Base-by-base conservation (phyloP, 2,797 vertebrate genomes). In the Molossus molossus region DNA sequence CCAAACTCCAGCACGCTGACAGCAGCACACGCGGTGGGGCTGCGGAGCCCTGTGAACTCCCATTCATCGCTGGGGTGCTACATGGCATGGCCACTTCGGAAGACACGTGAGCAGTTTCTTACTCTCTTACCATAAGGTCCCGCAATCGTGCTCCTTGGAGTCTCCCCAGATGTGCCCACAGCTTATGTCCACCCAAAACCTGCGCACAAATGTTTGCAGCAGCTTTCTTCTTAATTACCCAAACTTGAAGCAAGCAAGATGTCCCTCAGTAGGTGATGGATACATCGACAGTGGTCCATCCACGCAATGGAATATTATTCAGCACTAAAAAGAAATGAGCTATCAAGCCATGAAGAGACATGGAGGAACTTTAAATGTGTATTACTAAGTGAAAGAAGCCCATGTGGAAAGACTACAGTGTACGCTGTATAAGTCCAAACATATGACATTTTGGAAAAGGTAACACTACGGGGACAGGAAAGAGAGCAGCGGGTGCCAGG, bases 21-120 rank as follows among this genome's bases (percentile, higher is more conserved):
- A 2, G 2, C 9, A 10, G 73, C 13, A 9, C 20, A 6, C 4
- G 10, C 37, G 57, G 14, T 0, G 9, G 45, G 1, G 21, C 1
- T 1, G 33, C 4, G 57, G 23, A 58, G 23, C 13, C 12, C 3
- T 0, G 23, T 21, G 33, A n/a, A 4, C 12, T 3, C 53, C n/a
- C 40, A 1, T 4, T 37, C 20, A 1, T 3, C 1, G 25, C 87
- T 62, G 23, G 23, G 80, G 45, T n/a, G 12, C 12, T 12, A 11
- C 62, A 11, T 0, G n/a, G 25, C 8, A 3, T 3, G 12, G 75
- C 40, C 8, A 1, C 18, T 53, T 10, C 11, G 18, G n/a, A 29
- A 69, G 50, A 37, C 3, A 7, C 27, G 27, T n/a, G 4, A 37
- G 67, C 0, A 18, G 37, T 12, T 73, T 27, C 73, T 85, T 17